phyloP scores from a whole-genome alignment of 2,888 invertebrate genomes.

The Aethes cnicana region DNA sequence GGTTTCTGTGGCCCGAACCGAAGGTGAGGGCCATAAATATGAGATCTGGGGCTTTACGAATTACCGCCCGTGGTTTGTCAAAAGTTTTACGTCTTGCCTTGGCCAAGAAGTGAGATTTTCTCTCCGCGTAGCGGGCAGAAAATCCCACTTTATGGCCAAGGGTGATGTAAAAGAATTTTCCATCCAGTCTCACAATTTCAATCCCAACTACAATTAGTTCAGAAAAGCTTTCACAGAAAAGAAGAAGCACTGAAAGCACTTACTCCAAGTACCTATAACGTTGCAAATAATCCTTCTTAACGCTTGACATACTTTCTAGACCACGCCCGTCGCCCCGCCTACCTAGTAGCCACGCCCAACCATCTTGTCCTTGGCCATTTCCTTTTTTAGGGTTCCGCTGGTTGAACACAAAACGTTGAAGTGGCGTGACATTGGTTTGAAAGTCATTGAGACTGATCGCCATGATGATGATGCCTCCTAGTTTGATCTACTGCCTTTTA shows the following conservation, averaged over 20 bases:
- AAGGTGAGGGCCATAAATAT: too few relatives aligned
- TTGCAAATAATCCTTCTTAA: slow-evolving; percentile 34
- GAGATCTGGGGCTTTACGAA: too few relatives aligned
- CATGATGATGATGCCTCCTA: too few relatives aligned
- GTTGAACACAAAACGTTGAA: slow-evolving; percentile 26
- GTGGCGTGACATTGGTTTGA: not conserved
- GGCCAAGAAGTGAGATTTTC: too few relatives aligned
- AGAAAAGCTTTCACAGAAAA: slow-evolving; percentile 7
- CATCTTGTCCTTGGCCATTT: slow-evolving; percentile 31
- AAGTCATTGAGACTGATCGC: too few relatives aligned
- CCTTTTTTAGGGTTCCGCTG: slow-evolving; percentile 27
- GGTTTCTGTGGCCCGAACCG: too few relatives aligned
- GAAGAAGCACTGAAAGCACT: slow-evolving; percentile 25
- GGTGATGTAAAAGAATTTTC: not conserved
- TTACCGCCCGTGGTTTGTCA: too few relatives aligned
- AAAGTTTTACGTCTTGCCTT: too few relatives aligned
- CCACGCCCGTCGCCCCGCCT: slow-evolving; percentile 54
- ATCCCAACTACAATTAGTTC: not conserved
- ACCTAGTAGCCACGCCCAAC: slow-evolving; percentile 44
- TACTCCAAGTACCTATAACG: slow-evolving; percentile 4
- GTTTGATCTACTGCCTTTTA: too few relatives aligned
- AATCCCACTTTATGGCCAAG: too few relatives aligned
- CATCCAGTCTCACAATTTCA: not conserved
- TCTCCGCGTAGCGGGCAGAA: too few relatives aligned
- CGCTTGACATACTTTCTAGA: slow-evolving; percentile 59